phyloP scores from a whole-genome alignment of 2,888 invertebrate species.

The Adelphocoris suturalis region DNA sequence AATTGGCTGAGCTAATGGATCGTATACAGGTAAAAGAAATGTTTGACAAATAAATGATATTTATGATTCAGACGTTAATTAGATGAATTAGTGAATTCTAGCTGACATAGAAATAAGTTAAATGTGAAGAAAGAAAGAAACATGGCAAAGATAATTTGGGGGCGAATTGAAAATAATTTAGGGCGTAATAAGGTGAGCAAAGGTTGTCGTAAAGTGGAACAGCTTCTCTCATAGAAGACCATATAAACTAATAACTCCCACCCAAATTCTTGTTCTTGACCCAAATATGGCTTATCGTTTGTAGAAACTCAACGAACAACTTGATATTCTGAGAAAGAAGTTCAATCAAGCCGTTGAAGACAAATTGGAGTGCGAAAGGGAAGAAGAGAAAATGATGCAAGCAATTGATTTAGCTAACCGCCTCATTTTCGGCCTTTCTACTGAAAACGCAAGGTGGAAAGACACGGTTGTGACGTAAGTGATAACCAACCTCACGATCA shows the following conservation, averaged over 20 bases:
- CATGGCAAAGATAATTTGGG: too few relatives aligned
- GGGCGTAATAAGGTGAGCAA: too few relatives aligned
- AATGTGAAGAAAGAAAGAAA: too few relatives aligned
- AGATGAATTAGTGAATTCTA: too few relatives aligned
- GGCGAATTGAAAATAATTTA: too few relatives aligned
- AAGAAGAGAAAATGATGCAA: constrained; percentile 92
- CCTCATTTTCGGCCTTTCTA: constrained; percentile 93
- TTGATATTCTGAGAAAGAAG: constrained; percentile 87
- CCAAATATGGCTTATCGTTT: background rate
- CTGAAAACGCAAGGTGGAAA: constrained; percentile 92
- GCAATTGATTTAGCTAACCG: constrained; percentile 95
- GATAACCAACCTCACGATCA: background rate
- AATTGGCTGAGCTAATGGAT: constrained; percentile 86
- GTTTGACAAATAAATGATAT: too few relatives aligned
- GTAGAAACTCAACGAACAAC: constrained; percentile 88
- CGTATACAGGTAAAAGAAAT: constrained; percentile 82
- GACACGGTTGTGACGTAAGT: constrained; percentile 82
- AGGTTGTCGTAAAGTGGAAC: too few relatives aligned
- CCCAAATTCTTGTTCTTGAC: too few relatives aligned
- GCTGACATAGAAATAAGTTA: too few relatives aligned
- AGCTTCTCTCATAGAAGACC: too few relatives aligned
- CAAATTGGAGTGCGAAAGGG: constrained; percentile 94
- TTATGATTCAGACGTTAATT: too few relatives aligned
- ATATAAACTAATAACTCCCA: too few relatives aligned
- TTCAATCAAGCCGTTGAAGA: constrained; percentile 92